phyloP scores from a whole-genome alignment of 2,797 vertebrate species.

The Falco cherrug region DNA sequence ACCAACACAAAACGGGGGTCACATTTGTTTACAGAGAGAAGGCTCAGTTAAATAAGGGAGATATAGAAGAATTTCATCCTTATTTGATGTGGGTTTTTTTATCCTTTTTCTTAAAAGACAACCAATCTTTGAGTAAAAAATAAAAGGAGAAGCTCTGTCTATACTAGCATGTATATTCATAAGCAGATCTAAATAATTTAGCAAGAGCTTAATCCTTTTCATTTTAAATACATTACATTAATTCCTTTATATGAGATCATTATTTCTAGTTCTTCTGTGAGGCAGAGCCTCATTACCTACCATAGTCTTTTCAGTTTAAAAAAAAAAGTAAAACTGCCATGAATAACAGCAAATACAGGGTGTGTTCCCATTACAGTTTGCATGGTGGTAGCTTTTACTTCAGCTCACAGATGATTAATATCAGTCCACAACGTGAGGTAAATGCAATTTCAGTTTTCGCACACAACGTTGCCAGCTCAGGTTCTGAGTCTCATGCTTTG shows the following conservation, averaged over 20 bases:
- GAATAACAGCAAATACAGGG: background rate
- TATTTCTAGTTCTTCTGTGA: background rate
- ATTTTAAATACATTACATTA: constrained; percentile 20
- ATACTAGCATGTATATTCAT: background rate
- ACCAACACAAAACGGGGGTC: background rate
- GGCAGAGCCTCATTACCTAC: background rate
- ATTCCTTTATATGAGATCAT: background rate
- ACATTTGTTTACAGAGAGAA: background rate
- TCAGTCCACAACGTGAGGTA: background rate
- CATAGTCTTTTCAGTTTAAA: background rate
- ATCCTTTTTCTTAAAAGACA: background rate
- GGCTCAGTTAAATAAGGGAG: background rate
- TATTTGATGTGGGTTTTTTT: background rate
- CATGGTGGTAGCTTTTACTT: background rate
- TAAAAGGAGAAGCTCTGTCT: background rate
- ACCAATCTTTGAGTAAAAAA: background rate
- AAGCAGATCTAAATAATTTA: constrained; percentile 35
- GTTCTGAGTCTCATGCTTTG: background rate
- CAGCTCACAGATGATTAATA: background rate
- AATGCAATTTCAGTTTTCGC: background rate
- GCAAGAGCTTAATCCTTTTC: constrained; percentile 16
- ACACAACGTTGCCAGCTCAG: background rate
- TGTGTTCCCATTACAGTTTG: background rate
- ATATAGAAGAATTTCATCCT: background rate
- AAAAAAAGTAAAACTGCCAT: background rate